Conservation (phyloP, 2,113 vertebrate species). For the Rattus norvegicus region GRCr8 NC_086039.1:34850001-34850500, state of each 20-base stretch:
- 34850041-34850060: not conserved
- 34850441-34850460: not conserved
- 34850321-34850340: conserved; percentile 29
- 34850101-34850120: not conserved
- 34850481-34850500: not conserved
- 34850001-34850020: not conserved
- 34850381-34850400: conserved; percentile 43
- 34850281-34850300: not conserved
- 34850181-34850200: not conserved
- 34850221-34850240: not conserved
- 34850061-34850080: not conserved
- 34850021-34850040: not conserved
- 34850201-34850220: not conserved
- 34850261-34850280: not conserved
- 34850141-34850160: conserved; percentile 45
- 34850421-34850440: not conserved
- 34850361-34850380: conserved; percentile 49
- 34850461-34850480: not conserved
- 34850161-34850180: conserved; percentile 11
- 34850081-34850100: too few relatives aligned
- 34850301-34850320: not conserved
- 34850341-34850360: not conserved
- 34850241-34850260: not conserved
- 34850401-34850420: not conserved
- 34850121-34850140: not conserved